Evolutionary conservation across 1,140 invertebrate genomes (phyloP).

Genomic region (Periplaneta americana): DNA sequence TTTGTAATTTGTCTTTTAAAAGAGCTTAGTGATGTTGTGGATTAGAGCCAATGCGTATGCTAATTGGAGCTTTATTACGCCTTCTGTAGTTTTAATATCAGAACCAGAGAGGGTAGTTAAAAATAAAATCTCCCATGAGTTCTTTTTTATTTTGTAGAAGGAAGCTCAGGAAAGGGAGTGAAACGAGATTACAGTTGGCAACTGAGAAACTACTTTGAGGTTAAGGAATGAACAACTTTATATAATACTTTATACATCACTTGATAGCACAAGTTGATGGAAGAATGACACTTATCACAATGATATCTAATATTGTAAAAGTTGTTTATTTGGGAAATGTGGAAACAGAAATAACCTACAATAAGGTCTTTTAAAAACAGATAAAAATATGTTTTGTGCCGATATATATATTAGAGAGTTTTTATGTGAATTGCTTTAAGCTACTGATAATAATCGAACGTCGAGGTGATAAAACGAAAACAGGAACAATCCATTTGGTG

Average conservation of each 20-base stretch:
- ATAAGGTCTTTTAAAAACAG: too few species aligned
- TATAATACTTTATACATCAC: not conserved
- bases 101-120: not conserved
- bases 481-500: too few species aligned
- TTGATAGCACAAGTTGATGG: not conserved
- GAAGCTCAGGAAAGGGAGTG: not conserved
- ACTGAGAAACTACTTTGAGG: not conserved
- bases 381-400: too few species aligned
- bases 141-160: not conserved
- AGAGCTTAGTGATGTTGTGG: not conserved
- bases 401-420: too few species aligned
- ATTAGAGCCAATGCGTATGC: conserved; percentile 3
- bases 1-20: not conserved
- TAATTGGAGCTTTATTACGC: not conserved
- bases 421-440: too few species aligned
- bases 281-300: too few species aligned
- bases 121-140: not conserved
- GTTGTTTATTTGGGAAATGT: too few species aligned
- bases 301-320: too few species aligned
- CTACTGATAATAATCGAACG: too few species aligned
- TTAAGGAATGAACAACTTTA: not conserved
- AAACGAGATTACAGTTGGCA: not conserved
- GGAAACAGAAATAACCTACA: too few species aligned
- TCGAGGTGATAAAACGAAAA: too few species aligned
- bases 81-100: not conserved